Conservation (phyloP, 2,797 vertebrate genomes). For the Scolopax bukidnonensis region DNA sequence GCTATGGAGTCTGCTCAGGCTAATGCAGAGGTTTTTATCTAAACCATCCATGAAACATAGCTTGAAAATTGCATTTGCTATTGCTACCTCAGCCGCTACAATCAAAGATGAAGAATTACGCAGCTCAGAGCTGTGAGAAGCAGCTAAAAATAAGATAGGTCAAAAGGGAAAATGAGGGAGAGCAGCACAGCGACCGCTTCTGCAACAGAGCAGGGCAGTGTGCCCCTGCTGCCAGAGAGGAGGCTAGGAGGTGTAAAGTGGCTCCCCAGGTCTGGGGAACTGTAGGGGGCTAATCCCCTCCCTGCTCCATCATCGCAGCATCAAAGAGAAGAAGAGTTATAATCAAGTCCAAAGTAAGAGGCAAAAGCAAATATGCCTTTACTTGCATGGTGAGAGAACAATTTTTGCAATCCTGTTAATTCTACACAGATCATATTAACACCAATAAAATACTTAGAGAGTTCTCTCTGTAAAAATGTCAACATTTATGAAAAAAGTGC, state of each 20-base stretch:
- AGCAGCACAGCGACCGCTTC: not conserved
- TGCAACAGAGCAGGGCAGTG: not conserved
- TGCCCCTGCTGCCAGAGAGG: not conserved
- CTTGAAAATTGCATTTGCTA: slow-evolving; percentile 22
- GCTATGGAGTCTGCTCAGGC: not conserved
- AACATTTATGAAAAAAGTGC: slow-evolving; percentile 4
- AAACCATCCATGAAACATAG: not conserved
- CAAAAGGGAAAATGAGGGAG: not conserved
- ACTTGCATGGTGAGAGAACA: not conserved
- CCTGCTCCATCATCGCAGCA: not conserved
- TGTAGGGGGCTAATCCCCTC: not conserved
- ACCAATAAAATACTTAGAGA: not conserved
- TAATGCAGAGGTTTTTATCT: not conserved
- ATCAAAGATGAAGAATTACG: not conserved
- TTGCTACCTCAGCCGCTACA: slow-evolving; percentile 22
- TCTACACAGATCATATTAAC: not conserved
- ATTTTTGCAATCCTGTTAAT: not conserved
- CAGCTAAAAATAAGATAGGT: not conserved
- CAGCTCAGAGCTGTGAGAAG: not conserved
- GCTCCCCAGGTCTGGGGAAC: not conserved
- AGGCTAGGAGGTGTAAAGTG: not conserved
- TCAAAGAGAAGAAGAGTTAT: not conserved
- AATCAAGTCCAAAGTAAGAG: not conserved
- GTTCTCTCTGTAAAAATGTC: not conserved
- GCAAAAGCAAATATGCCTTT: not conserved